Percentiles rank a stretch among this genome's conserved stretches.
These are phyloP conservation scores for Arremon brunneinucha DNA, from an alignment of 2,797 vertebrate genomes.

Conservation along the genomic window DNA sequence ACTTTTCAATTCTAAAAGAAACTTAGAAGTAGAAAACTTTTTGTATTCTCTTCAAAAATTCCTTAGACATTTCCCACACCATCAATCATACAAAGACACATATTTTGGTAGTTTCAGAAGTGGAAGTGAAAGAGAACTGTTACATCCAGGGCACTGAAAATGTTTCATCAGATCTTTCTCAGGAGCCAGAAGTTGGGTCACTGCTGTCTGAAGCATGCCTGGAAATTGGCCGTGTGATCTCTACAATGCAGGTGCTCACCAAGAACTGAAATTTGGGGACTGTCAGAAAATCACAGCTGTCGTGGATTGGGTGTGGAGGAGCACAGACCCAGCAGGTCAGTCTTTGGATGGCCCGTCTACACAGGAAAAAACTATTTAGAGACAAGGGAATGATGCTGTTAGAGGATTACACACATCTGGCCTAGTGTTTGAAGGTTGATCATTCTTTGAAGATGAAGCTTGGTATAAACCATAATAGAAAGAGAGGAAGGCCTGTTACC, in stretches of 20 bases:
- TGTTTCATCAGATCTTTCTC: background rate
- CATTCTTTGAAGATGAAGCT: background rate
- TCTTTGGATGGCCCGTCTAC: background rate
- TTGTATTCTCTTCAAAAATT: background rate
- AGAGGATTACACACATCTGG: background rate
- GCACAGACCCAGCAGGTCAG: background rate
- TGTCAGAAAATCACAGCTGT: background rate
- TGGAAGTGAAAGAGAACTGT: background rate
- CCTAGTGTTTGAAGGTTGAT: background rate
- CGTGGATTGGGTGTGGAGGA: background rate
- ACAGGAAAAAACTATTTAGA: fast-evolving
- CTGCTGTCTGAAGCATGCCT: background rate
- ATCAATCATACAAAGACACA: background rate
- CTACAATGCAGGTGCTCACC: background rate
- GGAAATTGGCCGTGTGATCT: background rate
- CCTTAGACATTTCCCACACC: background rate
- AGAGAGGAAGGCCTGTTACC: background rate
- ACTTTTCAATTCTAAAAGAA: background rate
- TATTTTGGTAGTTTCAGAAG: background rate
- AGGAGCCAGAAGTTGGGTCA: background rate
- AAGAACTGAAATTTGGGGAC: background rate
- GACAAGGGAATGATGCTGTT: background rate
- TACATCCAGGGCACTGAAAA: background rate
- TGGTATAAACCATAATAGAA: background rate
- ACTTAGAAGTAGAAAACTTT: background rate